Evolutionary conservation across 2,888 invertebrate genomes (phyloP).

Genomic region (Drosophila mayaguana): DNA sequence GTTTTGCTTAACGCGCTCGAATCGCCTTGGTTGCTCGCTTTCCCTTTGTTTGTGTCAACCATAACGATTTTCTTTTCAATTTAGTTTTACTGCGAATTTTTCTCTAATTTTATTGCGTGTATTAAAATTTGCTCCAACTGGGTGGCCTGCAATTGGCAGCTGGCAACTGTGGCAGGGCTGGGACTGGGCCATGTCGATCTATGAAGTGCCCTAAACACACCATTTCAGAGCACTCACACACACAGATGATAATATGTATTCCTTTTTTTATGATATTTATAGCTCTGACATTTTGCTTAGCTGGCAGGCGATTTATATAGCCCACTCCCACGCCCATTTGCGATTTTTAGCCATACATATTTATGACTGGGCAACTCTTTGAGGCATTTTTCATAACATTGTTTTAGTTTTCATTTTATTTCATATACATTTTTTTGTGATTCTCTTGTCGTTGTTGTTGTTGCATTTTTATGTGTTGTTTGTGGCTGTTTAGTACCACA

Average conservation of each 20-base stretch:
- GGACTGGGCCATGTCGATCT: slow-evolving; percentile 4
- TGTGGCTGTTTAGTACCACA: slow-evolving; percentile 56
- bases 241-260: slow-evolving; percentile 65
- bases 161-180: background rate
- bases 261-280: slow-evolving; percentile 77
- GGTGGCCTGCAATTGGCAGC: slow-evolving; percentile 20
- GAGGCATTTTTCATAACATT: slow-evolving; percentile 57
- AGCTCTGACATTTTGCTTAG: slow-evolving; percentile 75
- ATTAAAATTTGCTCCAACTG: slow-evolving; percentile 59
- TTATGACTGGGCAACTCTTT: slow-evolving; percentile 66
- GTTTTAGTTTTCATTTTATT: slow-evolving; percentile 64
- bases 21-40: slow-evolving; percentile 61
- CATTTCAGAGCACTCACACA: slow-evolving; percentile 51
- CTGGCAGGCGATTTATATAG: slow-evolving; percentile 74
- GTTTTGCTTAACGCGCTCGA: slow-evolving; percentile 76
- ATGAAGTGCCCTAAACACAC: slow-evolving; percentile 70
- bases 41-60: slow-evolving; percentile 58
- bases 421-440: slow-evolving; percentile 18
- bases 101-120: slow-evolving; percentile 77
- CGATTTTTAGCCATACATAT: slow-evolving; percentile 54
- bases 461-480: slow-evolving; percentile 72
- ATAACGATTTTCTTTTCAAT: slow-evolving; percentile 81
- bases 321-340: slow-evolving; percentile 15
- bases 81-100: slow-evolving; percentile 78
- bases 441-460: slow-evolving; percentile 37